phyloP scores from a whole-genome alignment of 1,140 invertebrate species.

The Megalopta genalis region DNA sequence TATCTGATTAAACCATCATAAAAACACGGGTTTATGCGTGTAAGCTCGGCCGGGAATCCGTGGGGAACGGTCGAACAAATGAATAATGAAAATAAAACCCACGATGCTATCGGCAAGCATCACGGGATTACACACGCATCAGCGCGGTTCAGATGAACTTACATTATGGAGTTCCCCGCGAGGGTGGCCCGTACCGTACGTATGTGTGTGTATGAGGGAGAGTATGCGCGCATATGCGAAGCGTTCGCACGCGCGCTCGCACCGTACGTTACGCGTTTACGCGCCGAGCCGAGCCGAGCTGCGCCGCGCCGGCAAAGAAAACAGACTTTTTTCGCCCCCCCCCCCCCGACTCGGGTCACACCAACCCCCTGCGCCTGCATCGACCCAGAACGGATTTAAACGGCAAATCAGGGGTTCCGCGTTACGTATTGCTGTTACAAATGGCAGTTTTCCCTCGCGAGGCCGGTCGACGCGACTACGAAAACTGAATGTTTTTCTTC shows the following conservation, averaged over 20 bases:
- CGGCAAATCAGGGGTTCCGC: constrained; percentile 37
- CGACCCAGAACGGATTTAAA: constrained; percentile 51
- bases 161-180: constrained; percentile 61
- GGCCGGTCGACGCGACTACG: neutral
- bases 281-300: no score
- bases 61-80: constrained; percentile 76
- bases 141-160: constrained; percentile 75
- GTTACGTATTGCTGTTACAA: constrained; percentile 25
- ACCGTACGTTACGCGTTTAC: constrained; percentile 13
- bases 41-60: constrained; percentile 72
- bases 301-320: constrained; percentile 42
- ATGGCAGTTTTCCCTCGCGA: constrained; percentile 26
- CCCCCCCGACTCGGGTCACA: constrained; percentile 29
- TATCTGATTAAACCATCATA: constrained; percentile 80
- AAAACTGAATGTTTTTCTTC: no score
- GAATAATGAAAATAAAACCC: constrained; percentile 80
- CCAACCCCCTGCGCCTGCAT: constrained; percentile 16
- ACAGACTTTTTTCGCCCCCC: constrained; percentile 43
- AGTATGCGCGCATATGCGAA: no score
- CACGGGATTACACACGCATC: constrained; percentile 78
- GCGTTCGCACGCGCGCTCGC: neutral
- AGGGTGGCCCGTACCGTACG: neutral
- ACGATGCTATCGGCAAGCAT: constrained; percentile 78
- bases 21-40: constrained; percentile 79
- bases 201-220: neutral